phyloP scores from a whole-genome alignment of 2,888 invertebrate genomes.

The Pseudeuparius sepicola region DNA sequence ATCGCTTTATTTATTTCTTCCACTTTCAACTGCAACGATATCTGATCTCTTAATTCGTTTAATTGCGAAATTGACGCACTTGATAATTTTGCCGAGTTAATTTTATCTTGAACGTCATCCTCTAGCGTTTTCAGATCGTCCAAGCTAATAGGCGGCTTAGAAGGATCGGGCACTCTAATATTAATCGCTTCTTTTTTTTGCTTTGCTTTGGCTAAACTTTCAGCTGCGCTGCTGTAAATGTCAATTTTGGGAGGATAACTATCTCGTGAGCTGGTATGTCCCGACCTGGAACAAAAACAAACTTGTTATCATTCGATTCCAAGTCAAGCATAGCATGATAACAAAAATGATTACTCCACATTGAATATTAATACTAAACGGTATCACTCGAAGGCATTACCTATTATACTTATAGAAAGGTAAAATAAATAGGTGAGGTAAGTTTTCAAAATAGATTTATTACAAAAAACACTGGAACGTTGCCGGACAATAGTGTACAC shows the following conservation, averaged over 20 bases:
- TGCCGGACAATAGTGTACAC: too few species aligned
- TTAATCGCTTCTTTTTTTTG: neutral
- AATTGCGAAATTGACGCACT: conserved; percentile 44
- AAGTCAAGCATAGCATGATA: too few species aligned
- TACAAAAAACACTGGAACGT: too few species aligned
- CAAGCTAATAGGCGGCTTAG: conserved; percentile 34
- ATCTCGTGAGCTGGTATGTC: conserved; percentile 7
- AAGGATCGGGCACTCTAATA: conserved; percentile 28
- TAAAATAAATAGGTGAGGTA: too few species aligned
- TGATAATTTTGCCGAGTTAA: conserved; percentile 14
- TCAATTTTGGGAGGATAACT: conserved; percentile 29
- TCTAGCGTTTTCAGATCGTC: conserved; percentile 33
- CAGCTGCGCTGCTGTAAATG: conserved; percentile 28
- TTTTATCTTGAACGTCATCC: conserved; percentile 28
- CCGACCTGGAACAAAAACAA: conserved; percentile 17
- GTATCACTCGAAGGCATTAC: too few species aligned
- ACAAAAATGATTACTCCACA: too few species aligned
- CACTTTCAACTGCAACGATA: conserved; percentile 40
- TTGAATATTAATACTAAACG: too few species aligned
- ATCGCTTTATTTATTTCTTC: conserved; percentile 19
- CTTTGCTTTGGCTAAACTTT: conserved; percentile 24
- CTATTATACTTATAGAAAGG: too few species aligned
- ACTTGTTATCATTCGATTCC: too few species aligned
- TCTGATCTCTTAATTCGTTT: conserved; percentile 41
- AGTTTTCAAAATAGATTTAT: too few species aligned